These are phyloP conservation scores for Drosophila setifemur DNA, from an alignment of 1,140 invertebrate species.

Conservation along the genomic window DNA sequence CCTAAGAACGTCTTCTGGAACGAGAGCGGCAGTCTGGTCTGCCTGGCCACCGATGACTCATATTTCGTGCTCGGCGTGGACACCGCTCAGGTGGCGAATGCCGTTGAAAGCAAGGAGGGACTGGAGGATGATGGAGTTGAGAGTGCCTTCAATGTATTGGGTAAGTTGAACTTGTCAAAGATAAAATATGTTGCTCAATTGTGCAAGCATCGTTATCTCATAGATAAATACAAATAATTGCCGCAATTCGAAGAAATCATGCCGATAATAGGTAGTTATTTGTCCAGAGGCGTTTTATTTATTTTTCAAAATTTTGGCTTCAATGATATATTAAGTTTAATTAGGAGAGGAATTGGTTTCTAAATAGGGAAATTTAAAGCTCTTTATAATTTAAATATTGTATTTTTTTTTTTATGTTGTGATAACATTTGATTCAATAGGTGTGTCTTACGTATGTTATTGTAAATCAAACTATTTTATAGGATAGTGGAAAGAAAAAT, in stretches of 20 bases:
- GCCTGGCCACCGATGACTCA: constrained; percentile 96
- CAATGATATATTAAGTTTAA: too few relatives aligned
- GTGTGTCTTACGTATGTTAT: too few relatives aligned
- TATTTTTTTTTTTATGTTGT: too few relatives aligned
- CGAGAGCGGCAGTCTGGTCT: constrained; percentile 96
- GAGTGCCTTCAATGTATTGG: constrained; percentile 95
- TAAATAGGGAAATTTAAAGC: too few relatives aligned
- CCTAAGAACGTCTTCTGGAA: constrained; percentile 96
- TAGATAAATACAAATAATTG: too few relatives aligned
- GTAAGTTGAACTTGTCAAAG: constrained; percentile 32
- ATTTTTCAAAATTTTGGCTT: too few relatives aligned
- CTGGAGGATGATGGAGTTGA: constrained; percentile 97
- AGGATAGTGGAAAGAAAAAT: too few relatives aligned
- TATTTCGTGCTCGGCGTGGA: constrained; percentile 98
- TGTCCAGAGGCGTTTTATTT: too few relatives aligned
- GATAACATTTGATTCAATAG: too few relatives aligned
- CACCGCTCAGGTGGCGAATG: constrained; percentile 88
- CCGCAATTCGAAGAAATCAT: neutral
- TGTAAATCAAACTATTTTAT: too few relatives aligned
- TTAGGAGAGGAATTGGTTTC: too few relatives aligned
- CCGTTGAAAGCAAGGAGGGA: constrained; percentile 88
- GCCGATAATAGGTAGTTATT: neutral
- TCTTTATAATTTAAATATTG: too few relatives aligned
- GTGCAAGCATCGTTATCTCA: neutral
- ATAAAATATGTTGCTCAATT: neutral